phyloP scores from a whole-genome alignment of 2,888 invertebrate genomes.

The Phengaris alcon region DNA sequence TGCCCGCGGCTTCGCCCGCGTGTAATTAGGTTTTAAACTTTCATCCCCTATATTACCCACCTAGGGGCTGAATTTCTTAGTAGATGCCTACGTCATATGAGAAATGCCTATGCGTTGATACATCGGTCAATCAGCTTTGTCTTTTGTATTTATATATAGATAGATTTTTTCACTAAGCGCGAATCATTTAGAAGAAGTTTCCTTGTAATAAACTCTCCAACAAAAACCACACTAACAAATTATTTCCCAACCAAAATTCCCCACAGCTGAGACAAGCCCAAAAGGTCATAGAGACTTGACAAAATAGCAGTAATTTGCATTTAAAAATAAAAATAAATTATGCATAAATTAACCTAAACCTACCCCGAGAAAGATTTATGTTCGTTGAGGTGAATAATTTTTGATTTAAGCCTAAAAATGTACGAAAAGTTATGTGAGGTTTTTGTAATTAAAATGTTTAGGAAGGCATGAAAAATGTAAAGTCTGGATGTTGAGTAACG shows the following conservation, averaged over 20 bases:
- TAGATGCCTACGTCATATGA: no score
- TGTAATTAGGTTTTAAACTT: no score
- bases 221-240: not conserved
- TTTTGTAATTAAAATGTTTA: slow-evolving; percentile 15
- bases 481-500: not conserved
- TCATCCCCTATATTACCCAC: no score
- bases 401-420: slow-evolving; percentile 1
- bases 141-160: no score
- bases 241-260: not conserved
- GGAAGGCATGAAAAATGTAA: slow-evolving; percentile 12
- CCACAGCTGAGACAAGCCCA: not conserved
- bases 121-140: no score
- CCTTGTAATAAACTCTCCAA: not conserved
- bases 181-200: not conserved
- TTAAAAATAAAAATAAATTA: slow-evolving; percentile 17
- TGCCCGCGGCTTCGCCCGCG: no score
- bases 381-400: slow-evolving; percentile 8
- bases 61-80: no score
- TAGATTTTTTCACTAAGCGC: not conserved
- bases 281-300: not conserved
- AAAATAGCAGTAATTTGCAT: not conserved
- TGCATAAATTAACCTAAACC: slow-evolving; percentile 6
- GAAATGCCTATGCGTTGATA: no score
- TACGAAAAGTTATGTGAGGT: not conserved
- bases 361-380: not conserved